These are phyloP conservation scores for Ardeotis arabs DNA, from an alignment of 2,113 vertebrate species.

Conservation along the genomic window DNA sequence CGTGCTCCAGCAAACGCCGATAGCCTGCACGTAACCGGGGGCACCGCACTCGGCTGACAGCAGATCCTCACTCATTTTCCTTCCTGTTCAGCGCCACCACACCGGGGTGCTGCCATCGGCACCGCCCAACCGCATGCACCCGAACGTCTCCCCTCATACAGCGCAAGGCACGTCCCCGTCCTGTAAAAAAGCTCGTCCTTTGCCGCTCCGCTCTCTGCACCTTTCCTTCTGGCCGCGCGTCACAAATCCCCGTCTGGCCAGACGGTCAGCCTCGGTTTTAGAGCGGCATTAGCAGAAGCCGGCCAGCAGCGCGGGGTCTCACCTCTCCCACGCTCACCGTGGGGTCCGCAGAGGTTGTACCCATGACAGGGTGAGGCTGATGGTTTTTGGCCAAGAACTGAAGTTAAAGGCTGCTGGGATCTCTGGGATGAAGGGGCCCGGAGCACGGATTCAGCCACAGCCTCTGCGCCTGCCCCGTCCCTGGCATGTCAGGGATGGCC, in stretches of 20 bases:
- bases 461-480: background rate
- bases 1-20: accelerated
- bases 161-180: too few species aligned
- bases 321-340: background rate
- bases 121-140: too few species aligned
- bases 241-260: accelerated
- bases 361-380: background rate
- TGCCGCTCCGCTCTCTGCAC: background rate
- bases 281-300: background rate
- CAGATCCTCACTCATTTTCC: background rate
- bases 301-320: too few species aligned
- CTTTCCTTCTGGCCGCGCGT: accelerated
- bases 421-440: background rate
- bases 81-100: background rate
- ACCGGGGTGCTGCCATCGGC: background rate
- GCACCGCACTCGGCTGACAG: accelerated
- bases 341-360: too few species aligned
- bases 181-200: background rate
- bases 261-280: accelerated
- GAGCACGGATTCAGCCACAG: accelerated
- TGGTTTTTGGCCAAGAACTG: background rate
- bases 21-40: accelerated
- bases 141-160: background rate
- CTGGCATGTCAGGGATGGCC: accelerated
- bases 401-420: background rate